Percentiles rank a stretch among this genome's conserved stretches.
phyloP scores from a whole-genome alignment of 2,113 vertebrate genomes.

The Strigops habroptila region DNA sequence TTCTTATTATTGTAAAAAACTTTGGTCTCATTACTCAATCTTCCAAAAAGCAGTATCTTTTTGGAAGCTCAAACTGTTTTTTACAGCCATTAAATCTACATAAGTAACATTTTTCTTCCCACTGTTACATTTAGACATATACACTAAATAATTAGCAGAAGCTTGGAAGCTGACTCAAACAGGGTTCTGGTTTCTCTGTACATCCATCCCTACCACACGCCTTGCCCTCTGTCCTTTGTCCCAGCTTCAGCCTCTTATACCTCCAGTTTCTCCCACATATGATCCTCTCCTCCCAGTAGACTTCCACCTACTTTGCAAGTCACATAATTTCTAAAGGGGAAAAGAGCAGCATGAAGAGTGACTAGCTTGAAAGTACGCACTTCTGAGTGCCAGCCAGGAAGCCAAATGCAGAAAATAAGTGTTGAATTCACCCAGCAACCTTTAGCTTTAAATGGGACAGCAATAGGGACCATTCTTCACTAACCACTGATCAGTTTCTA shows the following conservation, averaged over 20 bases:
- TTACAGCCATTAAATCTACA: neutral
- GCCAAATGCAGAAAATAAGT: neutral
- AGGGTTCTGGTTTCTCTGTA: neutral
- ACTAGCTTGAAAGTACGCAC: neutral
- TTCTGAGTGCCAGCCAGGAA: neutral
- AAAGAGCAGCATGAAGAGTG: neutral
- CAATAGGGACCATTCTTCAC: neutral
- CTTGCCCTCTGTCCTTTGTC: neutral
- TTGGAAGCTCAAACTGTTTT: neutral
- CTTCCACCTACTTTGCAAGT: neutral
- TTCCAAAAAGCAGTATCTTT: neutral
- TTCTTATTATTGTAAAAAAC: neutral
- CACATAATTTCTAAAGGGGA: neutral
- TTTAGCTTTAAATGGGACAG: neutral
- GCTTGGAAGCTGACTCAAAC: neutral
- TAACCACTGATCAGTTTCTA: neutral
- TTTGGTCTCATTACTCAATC: neutral
- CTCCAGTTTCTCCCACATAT: neutral
- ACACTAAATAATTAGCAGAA: neutral
- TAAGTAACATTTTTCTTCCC: neutral
- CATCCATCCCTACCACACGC: neutral
- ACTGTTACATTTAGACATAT: neutral
- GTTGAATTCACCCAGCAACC: neutral
- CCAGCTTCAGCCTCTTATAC: neutral
- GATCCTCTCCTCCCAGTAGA: neutral